Evolutionary conservation across 2,888 invertebrate genomes (phyloP), one percentile per base, ranked within the genome.

Genomic region (Notodonta ziczac): DNA sequence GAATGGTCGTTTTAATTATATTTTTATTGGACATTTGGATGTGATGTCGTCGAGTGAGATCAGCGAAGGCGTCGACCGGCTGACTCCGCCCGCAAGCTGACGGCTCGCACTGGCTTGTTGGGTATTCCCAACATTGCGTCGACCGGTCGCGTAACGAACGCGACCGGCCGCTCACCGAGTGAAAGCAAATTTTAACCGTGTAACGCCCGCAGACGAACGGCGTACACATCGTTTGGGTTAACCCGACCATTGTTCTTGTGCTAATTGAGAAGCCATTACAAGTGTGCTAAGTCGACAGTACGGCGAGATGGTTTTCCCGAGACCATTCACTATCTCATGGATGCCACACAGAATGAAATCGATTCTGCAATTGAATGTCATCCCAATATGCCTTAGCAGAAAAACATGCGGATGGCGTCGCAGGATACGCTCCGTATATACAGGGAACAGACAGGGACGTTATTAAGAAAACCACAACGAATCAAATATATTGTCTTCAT

Each of bases 61-160:
- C 65, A 60, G 57, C 61, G 61, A 60, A 65, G 61, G 63, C 59
- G 67, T 53, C 39, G 57, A 14, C 60, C 54, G 69, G 69, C 63
- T 58, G 64, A 60, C 70, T 67, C 71, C 61, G 64, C 66, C 69
- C 67, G 60, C 68, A 78, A 72, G 76, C 73, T 72, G 74, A 66
- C 74, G 73, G 69, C 59, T 48, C 50, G 39, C 51, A 58, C 56
- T 55, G 44, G 61, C 73, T 72, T 70, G 63, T 53, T 87, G 89
- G 90, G 88, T 87, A 88, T 86, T 89, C 83, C 91, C 90, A 83
- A 63, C 66, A 64, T 77, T 75, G 70, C 73, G 75, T 63, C 70
- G 75, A 69, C 66, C 72, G 79, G 69, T 81, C 83, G 76, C 81
- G 76, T 81, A 83, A 82, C 74, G 66, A 77, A 66, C 72, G 55